Conservation (phyloP, 37 sponge, comb jelly and placozoan species). For the Spongilla lacustris region DNA sequence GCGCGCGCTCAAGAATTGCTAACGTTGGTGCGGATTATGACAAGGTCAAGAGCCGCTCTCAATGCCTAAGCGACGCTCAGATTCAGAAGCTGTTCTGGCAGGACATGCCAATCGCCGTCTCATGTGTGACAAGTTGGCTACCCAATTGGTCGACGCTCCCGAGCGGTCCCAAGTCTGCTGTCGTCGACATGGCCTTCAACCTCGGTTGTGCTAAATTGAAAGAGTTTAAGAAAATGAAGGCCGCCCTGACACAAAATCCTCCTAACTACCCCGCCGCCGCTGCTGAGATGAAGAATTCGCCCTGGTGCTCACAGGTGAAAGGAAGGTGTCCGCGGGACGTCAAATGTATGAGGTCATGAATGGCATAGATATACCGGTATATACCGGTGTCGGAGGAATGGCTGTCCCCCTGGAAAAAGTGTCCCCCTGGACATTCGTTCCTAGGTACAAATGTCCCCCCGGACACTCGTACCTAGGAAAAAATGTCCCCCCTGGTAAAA, state of each 20-base stretch:
- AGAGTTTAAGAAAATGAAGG: conserved; percentile 4
- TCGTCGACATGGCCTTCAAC: conserved; percentile 59
- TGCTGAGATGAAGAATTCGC: conserved; percentile 17
- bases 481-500: too few species aligned
- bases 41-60: conserved; percentile 28
- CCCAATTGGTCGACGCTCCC: conserved; percentile 4
- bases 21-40: conserved; percentile 39
- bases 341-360: conserved; percentile 16
- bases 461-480: too few species aligned
- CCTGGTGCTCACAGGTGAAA: conserved; percentile 44
- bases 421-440: too few species aligned
- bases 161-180: conserved; percentile 16
- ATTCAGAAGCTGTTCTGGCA: conserved; percentile 36
- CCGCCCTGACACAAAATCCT: neutral
- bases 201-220: conserved; percentile 36
- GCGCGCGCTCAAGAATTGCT: conserved; percentile 24
- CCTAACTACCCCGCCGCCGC: neutral
- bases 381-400: too few species aligned
- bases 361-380: too few species aligned
- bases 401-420: too few species aligned
- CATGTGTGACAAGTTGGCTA: conserved; percentile 16
- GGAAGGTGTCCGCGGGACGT: conserved; percentile 37
- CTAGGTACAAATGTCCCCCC: too few species aligned
- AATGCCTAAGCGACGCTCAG: conserved; percentile 41
- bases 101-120: conserved; percentile 38